Conservation (phyloP, 2,797 vertebrate genomes). For the Falco biarmicus region DNA sequence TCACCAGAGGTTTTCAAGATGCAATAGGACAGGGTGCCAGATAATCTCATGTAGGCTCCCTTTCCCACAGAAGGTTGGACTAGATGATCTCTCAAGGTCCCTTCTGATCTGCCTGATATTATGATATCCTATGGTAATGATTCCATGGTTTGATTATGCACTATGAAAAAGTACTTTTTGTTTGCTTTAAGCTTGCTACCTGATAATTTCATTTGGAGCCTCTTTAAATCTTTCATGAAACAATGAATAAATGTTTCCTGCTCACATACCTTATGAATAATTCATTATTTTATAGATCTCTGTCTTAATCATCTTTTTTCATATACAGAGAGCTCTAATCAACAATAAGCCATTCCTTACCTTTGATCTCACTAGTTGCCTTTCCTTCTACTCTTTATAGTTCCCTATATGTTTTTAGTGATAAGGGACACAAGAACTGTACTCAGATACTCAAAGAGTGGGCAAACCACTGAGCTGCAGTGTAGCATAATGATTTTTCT, state of each 20-base stretch:
- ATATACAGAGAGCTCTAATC: neutral
- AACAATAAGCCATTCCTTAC: neutral
- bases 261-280: neutral
- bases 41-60: neutral
- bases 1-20: neutral
- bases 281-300: neutral
- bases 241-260: neutral
- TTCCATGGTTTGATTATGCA: neutral
- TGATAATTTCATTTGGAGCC: neutral
- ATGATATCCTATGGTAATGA: neutral
- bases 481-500: neutral
- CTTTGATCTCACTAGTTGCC: neutral
- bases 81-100: fast-evolving
- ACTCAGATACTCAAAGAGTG: neutral
- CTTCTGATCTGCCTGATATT: neutral
- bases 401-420: neutral
- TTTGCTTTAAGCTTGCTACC: neutral
- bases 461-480: neutral
- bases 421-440: neutral
- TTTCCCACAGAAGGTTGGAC: neutral
- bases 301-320: neutral
- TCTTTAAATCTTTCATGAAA: neutral
- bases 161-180: neutral
- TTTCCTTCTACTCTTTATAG: neutral
- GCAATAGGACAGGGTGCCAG: neutral